Base-by-base conservation (phyloP, 2,113 vertebrate genomes). In the Dissostichus mawsoni region DNA sequence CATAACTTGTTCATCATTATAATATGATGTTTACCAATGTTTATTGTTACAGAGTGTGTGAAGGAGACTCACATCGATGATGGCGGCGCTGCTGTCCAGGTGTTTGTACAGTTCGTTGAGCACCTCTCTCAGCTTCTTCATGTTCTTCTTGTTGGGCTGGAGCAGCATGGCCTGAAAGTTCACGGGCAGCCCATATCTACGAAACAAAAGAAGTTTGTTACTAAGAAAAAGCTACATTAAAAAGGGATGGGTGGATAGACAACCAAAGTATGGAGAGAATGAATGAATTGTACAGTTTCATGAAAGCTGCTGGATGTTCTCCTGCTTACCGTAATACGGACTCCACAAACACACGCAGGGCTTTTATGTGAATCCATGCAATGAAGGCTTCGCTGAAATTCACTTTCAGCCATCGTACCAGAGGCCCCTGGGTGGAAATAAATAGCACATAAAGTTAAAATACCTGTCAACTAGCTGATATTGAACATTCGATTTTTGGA, bases 361-460 rank as follows among this genome's bases (percentile, higher is more conserved):
- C 98, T 94, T 99, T 99, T 83, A 99, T 98, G 76, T 99, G 98
- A 93, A 99, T 98, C 98, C 98, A 99, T 0, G 98, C 98, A 71
- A 99, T 99, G 92, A 99, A 99, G 41, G 97, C 98, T 94, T 99
- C 98, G 58, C 98, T 99, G 96, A 99, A 99, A 95, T 99, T 99
- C 58, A 99, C 98, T 95, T 99, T 99, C 90, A 99, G 96, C 98
- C 98, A 99, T 78, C 98, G 96, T 23, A 99, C 98, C 76, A 99
- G 93, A 72, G 98, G 98, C 36, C 98, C 98, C 98, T 99, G 73
- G 63, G 90, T 72, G 18, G 20, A 84, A 3, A 61, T 63, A n/a
- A 66, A 74, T 17, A 36, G 5, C 4, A 58, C 36, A 56, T 11
- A 44, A 71, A 55, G 36, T n/a, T 12, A 20, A 68, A 11, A 63